Conservation (phyloP, 2,888 invertebrate genomes). For the Epistrophe grossulariae region DNA sequence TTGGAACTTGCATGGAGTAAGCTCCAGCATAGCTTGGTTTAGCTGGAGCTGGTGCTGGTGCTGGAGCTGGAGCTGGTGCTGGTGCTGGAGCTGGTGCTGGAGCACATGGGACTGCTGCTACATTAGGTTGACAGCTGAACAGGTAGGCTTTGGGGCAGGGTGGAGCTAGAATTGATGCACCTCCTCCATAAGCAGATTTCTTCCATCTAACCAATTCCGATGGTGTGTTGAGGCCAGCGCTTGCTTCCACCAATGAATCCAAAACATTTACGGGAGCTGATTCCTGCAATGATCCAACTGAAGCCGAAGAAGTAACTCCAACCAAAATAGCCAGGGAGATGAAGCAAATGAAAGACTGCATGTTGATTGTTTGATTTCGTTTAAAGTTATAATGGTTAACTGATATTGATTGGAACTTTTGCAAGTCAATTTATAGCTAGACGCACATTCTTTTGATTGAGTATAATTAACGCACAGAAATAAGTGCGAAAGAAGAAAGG, state of each 20-base stretch:
- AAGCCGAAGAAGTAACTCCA: constrained; percentile 25
- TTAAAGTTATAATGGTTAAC: constrained; percentile 36
- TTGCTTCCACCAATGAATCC: constrained; percentile 41
- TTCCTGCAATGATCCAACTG: constrained; percentile 33
- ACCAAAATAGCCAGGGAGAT: constrained; percentile 22
- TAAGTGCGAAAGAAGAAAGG: neutral
- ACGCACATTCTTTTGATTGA: neutral
- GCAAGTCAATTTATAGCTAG: neutral
- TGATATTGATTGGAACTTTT: constrained; percentile 22
- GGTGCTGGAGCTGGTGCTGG: constrained; percentile 55
- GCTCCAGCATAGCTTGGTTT: constrained; percentile 29
- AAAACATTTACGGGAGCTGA: constrained; percentile 33
- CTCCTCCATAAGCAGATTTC: constrained; percentile 79
- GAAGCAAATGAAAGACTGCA: constrained; percentile 43
- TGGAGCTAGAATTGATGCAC: constrained; percentile 62
- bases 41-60: constrained; percentile 44
- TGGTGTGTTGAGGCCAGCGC: constrained; percentile 19
- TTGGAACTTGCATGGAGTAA: constrained; percentile 72
- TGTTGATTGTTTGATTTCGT: constrained; percentile 16
- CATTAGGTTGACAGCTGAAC: constrained; percentile 80
- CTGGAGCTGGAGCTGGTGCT: constrained; percentile 76
- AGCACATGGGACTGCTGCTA: constrained; percentile 78
- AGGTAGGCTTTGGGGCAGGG: constrained; percentile 81
- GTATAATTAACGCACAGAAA: neutral
- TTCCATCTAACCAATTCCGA: constrained; percentile 76